Conservation (phyloP, 2,113 vertebrate genomes). For the Megaceryle torquata region DNA sequence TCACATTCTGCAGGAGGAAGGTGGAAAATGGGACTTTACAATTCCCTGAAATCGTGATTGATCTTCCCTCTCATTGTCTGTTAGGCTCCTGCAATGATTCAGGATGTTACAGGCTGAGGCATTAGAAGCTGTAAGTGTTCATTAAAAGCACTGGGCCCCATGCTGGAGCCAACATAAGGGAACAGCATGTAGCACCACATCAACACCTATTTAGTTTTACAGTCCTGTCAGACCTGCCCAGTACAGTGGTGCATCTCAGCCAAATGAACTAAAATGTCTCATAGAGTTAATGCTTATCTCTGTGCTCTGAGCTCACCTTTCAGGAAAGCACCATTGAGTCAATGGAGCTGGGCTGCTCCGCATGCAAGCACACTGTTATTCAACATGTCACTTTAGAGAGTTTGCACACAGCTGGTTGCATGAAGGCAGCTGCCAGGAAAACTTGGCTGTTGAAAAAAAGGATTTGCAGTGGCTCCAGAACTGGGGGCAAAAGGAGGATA, state of each 20-base stretch:
- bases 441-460: not conserved
- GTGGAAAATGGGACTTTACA: not conserved
- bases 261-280: not conserved
- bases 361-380: not conserved
- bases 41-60: not conserved
- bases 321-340: not conserved
- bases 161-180: slow-evolving; percentile 4
- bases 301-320: not conserved
- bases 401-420: not conserved
- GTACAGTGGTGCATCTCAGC: not conserved
- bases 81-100: not conserved
- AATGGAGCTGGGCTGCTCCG: not conserved
- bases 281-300: not conserved
- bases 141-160: not conserved
- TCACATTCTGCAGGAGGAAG: not conserved
- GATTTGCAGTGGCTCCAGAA: not conserved
- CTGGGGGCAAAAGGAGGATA: not conserved
- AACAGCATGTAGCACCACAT: not conserved
- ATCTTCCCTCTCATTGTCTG: not conserved
- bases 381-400: not conserved
- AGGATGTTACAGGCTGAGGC: not conserved
- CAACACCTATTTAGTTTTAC: slow-evolving; percentile 11
- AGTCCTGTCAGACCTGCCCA: not conserved
- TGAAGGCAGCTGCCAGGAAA: not conserved
- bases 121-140: not conserved